Evolutionary conservation across 2,797 vertebrate genomes (phyloP), one percentile per base, ranked within the genome.

Genomic region (Rhinichthys osculus): DNA sequence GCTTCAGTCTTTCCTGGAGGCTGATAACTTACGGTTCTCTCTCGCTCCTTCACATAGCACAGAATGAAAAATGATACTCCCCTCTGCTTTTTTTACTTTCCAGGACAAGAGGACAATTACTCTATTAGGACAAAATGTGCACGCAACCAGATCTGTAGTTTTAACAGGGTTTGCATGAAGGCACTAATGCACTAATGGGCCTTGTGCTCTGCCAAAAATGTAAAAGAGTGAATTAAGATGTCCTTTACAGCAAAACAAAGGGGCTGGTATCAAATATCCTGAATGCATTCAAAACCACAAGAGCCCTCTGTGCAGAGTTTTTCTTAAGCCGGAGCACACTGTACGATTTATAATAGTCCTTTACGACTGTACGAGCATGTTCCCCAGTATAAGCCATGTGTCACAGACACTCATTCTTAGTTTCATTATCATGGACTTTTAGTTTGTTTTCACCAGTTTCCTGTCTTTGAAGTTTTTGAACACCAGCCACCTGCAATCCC

Each of bases 71-170:
- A 84, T 42, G 64, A 78, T 76, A 57, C 82, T 67, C 44, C 47
- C 21, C 35, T 78, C 35, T 70, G 47, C 44, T 69, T 84, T 64
- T 38, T 54, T 70, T 27, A 69, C 64, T 30, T 78, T 40, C 47
- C 38, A 78, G 50, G 40, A 57, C 27, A 19, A 21, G 50, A 84
- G 47, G 11, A 57, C 38, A 47, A 71, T 72, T 71, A 35, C 52
- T 78, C 64, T 85, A 59, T 47, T 70, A 85, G 83, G 66, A 62
- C 66, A 57, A 85, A 71, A 85, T 79, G 83, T 84, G 74, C 50
- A 78, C 19, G 30, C 50, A 78, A 70, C 44, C 21, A 71, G 27
- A 85, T 71, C 40, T 64, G 66, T 40, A 76, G 57, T 77, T 83
- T 84, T 33, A 78, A 27, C 66, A 30, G 38, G 7, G 54, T 62